phyloP scores from a whole-genome alignment of 2,797 vertebrate genomes.

The Onychomys leucogaster region DNA sequence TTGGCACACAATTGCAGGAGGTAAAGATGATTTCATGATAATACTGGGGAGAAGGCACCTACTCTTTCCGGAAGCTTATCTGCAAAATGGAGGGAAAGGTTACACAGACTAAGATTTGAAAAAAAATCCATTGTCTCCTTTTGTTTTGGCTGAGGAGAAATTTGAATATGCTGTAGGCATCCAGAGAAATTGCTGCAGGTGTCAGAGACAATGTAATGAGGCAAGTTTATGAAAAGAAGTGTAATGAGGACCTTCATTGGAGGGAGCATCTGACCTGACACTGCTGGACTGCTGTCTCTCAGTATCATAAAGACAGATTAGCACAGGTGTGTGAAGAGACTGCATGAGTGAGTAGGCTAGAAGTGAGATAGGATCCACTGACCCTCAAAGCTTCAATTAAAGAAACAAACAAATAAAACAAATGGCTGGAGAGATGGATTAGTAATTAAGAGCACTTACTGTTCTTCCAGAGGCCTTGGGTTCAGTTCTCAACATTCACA shows the following conservation, averaged over 20 bases:
- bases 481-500: not conserved
- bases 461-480: not conserved
- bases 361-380: not conserved
- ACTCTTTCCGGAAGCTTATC: not conserved
- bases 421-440: not conserved
- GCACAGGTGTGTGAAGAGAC: too few relatives aligned
- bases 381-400: not conserved
- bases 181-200: not conserved
- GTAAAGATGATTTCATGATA: not conserved
- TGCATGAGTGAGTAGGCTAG: not conserved
- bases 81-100: not conserved
- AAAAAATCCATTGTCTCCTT: not conserved
- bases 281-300: not conserved
- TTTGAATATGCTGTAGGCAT: not conserved
- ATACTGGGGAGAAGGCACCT: not conserved
- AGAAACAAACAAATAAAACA: not conserved
- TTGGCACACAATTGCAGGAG: not conserved
- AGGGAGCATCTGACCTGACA: not conserved
- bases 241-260: not conserved
- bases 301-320: not conserved
- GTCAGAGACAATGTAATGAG: not conserved
- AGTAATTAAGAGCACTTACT: not conserved
- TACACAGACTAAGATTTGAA: not conserved
- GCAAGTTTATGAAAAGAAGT: not conserved
- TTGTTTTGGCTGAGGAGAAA: not conserved